Conservation (phyloP, 2,113 vertebrate genomes). For the Macroglossus sobrinus region DNA sequence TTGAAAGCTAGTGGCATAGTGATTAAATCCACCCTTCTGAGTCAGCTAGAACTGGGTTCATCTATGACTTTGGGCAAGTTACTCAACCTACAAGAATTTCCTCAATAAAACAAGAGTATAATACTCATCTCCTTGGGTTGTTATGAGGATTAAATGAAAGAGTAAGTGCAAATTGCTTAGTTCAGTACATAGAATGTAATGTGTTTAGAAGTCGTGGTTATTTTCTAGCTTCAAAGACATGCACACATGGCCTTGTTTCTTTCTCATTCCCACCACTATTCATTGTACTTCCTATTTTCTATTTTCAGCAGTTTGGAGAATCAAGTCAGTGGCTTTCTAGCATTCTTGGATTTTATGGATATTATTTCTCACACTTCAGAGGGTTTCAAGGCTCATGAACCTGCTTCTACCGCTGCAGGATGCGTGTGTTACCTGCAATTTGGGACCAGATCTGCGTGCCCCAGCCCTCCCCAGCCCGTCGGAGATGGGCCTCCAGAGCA, state of each 20-base stretch:
- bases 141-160: not conserved
- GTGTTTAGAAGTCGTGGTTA: not conserved
- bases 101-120: not conserved
- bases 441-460: rapidly evolving
- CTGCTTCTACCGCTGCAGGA: not conserved
- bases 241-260: not conserved
- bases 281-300: conserved; percentile 45
- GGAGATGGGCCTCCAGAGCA: rapidly evolving
- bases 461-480: rapidly evolving
- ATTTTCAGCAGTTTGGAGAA: conserved; percentile 31
- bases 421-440: not conserved
- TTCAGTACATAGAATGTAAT: not conserved
- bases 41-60: too few species aligned
- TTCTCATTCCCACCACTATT: not conserved
- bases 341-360: conserved; percentile 30
- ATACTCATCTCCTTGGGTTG: not conserved
- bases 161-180: not conserved
- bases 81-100: not conserved
- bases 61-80: not conserved
- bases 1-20: not conserved
- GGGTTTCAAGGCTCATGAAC: conserved; percentile 14
- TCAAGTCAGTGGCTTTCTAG: conserved; percentile 30
- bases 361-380: not conserved
- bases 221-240: not conserved
- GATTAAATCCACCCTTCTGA: not conserved